Evolutionary conservation across 2,797 vertebrate genomes (phyloP), one percentile per base, ranked within the genome.

Genomic region (Bufotes viridis): DNA sequence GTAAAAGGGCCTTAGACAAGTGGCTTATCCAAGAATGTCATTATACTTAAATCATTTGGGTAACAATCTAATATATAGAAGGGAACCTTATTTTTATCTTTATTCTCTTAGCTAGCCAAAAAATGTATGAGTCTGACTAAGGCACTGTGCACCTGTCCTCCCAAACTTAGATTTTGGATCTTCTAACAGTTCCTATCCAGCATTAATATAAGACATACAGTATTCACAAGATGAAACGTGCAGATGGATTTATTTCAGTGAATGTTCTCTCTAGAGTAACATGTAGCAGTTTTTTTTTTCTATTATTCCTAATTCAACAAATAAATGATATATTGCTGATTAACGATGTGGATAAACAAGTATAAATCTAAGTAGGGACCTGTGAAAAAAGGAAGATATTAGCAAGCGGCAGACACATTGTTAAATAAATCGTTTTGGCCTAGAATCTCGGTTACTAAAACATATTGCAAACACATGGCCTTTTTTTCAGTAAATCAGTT

Each of bases 381-480:
- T 87, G 65, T 61, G 53, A 67, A 84, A 42, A 72, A 81, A 75
- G 34, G 20, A 85, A 75, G 65, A 49, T 55, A 74, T 63, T 79
- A 26, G 82, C 55, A 53, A 81, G 42, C 51, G 24, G n/a, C 53
- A 88, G 70, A 57, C 1, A 11, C 74, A 53, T 81, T 53, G 58
- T 89, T 65, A 1, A 4, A 85, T 87, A 29, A 84, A 88, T 76
- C 0, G 29, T 67, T 84, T 81, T 92, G 91, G 75, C 90, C 91
- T 87, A 92, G 91, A 61, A 1, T 72, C 69, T 76, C 2, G 12
- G 81, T 90, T 78, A 86, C 86, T 91, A 86, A 87, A 90, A 93
- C 94, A 95, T 93, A 92, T 95, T 96, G 94, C 89, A 87, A 94
- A 90, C 95, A 95, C 92, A 94, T 94, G 94, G 92, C 91, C 42